These are phyloP conservation scores for Melanargia galathea DNA, from an alignment of 2,888 invertebrate genomes.

Conservation along the genomic window DNA sequence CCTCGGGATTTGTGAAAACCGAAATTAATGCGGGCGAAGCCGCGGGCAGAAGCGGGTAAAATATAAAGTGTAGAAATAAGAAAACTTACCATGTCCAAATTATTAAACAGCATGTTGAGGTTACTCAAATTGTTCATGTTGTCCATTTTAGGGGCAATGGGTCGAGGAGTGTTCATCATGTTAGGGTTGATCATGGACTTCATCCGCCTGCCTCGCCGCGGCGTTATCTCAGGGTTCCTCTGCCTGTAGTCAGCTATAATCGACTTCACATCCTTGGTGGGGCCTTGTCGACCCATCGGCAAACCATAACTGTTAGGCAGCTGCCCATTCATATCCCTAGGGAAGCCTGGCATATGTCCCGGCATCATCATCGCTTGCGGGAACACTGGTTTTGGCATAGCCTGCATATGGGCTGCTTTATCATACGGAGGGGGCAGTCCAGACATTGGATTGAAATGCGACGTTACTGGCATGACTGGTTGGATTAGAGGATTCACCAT, in stretches of 20 bases:
- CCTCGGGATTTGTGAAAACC: too few relatives aligned
- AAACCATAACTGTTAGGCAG: constrained; percentile 77
- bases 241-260: constrained; percentile 91
- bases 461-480: constrained; percentile 63
- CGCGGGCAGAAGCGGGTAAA: too few relatives aligned
- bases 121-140: constrained; percentile 58
- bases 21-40: too few relatives aligned
- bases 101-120: constrained; percentile 74
- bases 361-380: constrained; percentile 73
- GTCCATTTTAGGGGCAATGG: constrained; percentile 72
- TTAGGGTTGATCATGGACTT: constrained; percentile 78
- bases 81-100: constrained; percentile 75
- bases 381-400: constrained; percentile 71
- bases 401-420: constrained; percentile 70
- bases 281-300: constrained; percentile 86
- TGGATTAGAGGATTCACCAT: constrained; percentile 66
- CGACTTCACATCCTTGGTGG: constrained; percentile 91
- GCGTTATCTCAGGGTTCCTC: constrained; percentile 88
- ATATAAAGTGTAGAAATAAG: neutral
- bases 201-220: constrained; percentile 85
- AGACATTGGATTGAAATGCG: constrained; percentile 70
- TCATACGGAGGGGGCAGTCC: constrained; percentile 75
- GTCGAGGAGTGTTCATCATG: constrained; percentile 71
- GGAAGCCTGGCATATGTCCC: constrained; percentile 66
- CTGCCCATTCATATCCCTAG: constrained; percentile 81